These are phyloP conservation scores for Nomada lathburiana DNA, from an alignment of 2,888 invertebrate species.

Conservation along the genomic window DNA sequence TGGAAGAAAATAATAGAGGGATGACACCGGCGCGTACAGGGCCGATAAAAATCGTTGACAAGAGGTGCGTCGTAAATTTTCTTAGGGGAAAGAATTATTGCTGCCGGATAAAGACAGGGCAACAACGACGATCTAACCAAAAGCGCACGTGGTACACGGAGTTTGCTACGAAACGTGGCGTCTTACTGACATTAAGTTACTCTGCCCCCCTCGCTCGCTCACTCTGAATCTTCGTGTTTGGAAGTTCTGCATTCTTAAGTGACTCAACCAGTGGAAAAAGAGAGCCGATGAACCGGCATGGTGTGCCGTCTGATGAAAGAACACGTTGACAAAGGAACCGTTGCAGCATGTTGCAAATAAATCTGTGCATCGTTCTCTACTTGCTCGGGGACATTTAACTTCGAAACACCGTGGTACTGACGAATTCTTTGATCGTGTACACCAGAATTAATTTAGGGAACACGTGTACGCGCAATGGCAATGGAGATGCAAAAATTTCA, in stretches of 20 bases:
- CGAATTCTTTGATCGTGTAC: not conserved
- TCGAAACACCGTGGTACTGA: not conserved
- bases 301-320: slow-evolving; percentile 27
- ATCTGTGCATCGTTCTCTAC: slow-evolving; percentile 32
- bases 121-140: slow-evolving; percentile 52
- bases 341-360: slow-evolving; percentile 26
- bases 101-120: slow-evolving; percentile 40
- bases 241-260: slow-evolving; percentile 43
- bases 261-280: slow-evolving; percentile 48
- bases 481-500: not conserved
- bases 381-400: slow-evolving; percentile 19
- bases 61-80: slow-evolving; percentile 52
- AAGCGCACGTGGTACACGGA: slow-evolving; percentile 35
- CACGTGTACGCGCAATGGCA: not conserved
- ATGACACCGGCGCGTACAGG: slow-evolving; percentile 6
- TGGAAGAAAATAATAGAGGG: slow-evolving; percentile 8
- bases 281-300: slow-evolving; percentile 6
- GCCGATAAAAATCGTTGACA: slow-evolving; percentile 61
- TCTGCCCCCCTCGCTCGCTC: not conserved
- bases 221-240: slow-evolving; percentile 29
- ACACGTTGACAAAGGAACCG: slow-evolving; percentile 50
- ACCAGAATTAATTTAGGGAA: not conserved
- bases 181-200: slow-evolving; percentile 45
- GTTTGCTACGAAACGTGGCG: slow-evolving; percentile 43
- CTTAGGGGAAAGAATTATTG: slow-evolving; percentile 56